These are phyloP conservation scores for Alligator mississippiensis DNA, from an alignment of 2,113 vertebrate genomes.

Conservation along the genomic window DNA sequence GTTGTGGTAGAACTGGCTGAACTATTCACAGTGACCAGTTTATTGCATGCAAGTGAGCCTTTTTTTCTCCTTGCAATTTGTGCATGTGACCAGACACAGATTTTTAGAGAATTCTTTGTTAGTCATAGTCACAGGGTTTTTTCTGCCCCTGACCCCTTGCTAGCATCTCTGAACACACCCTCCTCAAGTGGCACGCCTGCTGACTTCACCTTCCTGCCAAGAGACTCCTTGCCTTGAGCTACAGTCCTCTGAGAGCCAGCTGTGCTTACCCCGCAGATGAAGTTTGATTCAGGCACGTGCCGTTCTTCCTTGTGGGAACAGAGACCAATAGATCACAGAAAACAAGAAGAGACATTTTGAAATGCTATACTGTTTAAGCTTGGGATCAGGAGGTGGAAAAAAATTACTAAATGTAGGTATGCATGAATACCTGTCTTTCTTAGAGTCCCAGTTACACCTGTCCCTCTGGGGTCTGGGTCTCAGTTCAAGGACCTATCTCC, in stretches of 20 bases:
- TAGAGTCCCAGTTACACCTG: no score
- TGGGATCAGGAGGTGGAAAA: no score
- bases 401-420: no score
- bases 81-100: constrained; percentile 23
- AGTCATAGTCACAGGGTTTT: constrained; percentile 24
- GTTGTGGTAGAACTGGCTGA: constrained; percentile 41
- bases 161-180: background rate
- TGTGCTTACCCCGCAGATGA: background rate
- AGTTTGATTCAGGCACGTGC: background rate
- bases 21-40: constrained; percentile 42
- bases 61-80: constrained; percentile 44
- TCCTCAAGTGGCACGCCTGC: background rate
- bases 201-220: background rate
- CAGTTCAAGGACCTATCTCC: background rate
- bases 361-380: no score
- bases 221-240: background rate
- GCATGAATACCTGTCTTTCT: no score
- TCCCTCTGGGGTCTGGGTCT: background rate
- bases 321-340: no score
- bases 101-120: constrained; percentile 33
- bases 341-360: no score
- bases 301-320: rapidly evolving
- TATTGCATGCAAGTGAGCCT: constrained; percentile 29
- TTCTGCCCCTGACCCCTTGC: constrained; percentile 13
- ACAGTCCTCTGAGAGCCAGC: background rate